phyloP scores from a whole-genome alignment of 2,113 vertebrate species.

The Chloebia gouldiae region DNA sequence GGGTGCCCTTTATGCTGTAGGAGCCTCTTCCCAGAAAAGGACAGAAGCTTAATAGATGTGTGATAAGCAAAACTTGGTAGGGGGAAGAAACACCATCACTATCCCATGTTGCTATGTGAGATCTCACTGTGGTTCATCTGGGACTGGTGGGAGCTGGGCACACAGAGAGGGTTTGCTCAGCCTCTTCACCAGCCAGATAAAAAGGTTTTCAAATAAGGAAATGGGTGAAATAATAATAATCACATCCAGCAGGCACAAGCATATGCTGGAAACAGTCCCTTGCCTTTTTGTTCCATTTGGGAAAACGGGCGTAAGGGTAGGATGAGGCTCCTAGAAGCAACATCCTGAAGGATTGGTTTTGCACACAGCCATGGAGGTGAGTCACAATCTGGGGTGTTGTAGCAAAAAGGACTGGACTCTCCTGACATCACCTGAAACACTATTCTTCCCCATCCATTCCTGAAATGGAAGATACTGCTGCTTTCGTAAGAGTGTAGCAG shows the following conservation, averaged over 20 bases:
- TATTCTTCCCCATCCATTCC: not conserved
- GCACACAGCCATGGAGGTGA: not conserved
- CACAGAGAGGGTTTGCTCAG: not conserved
- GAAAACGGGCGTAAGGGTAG: not conserved
- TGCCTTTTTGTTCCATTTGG: not conserved
- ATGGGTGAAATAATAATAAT: not conserved
- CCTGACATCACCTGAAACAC: not conserved
- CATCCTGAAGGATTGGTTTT: not conserved
- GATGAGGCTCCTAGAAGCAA: accelerated
- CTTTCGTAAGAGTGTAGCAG: not conserved
- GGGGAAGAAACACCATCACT: not conserved
- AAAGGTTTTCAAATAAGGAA: not conserved
- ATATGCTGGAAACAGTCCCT: not conserved
- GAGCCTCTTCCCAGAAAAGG: not conserved
- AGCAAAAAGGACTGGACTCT: not conserved
- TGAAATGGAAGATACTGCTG: not conserved
- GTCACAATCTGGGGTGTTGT: not conserved
- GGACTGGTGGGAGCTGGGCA: not conserved
- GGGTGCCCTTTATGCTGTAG: not conserved
- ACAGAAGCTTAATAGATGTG: not conserved
- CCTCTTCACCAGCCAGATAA: not conserved
- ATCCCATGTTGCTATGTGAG: not conserved
- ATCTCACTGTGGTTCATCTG: not conserved
- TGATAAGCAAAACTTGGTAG: not conserved
- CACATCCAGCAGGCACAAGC: not conserved